Base-by-base conservation (phyloP, 2,888 invertebrate species). In the Diarsia rubi region DNA sequence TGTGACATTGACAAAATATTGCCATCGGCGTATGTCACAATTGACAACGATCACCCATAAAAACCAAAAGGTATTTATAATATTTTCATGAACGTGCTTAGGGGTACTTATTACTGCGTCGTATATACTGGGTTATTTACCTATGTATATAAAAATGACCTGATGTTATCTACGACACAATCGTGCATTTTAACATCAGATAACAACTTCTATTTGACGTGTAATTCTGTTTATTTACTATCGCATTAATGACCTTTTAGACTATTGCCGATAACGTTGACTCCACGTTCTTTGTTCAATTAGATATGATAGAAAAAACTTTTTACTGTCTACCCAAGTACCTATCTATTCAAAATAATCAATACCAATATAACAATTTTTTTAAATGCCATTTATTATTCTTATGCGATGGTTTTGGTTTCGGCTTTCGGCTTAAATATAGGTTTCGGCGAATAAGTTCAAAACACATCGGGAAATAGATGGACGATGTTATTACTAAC, bases 121-220 rank as follows among this genome's bases (percentile, higher is more conserved):
- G n/a, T 71, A 65, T 21, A 24, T 66, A 63, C n/a, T 31, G 31
- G 24, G 52, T 57, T 59, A 71, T 82, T 67, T 75, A 66, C 72
- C 54, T 54, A 68, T 69, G 49, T 71, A 66, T 81, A 52, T 82
- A 67, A 69, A 86, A 78, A 75, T 86, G 73, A 75, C 71, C 75
- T 52, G 84, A 78, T 86, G 65, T 60, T 81, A 85, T 82, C 78
- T 45, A 59, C 75, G 21, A 67, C 60, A 74, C 63, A 76, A 79
- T 79, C 75, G 63, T 75, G 78, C 76, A 84, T 78, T 84, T 84
- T 78, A 73, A 72, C 71, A 82, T 80, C 83, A 83, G 85, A 86
- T 85, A 86, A 77, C 68, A 64, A 75, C 52, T 74, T 81, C 77
- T 79, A 75, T 86, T 86, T 82, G 63, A 70, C 70, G 72, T 82